Percentiles rank a stretch among this genome's conserved stretches.
Conservation (phyloP, 2,113 vertebrate species). For the Urocitellus parryii region DNA sequence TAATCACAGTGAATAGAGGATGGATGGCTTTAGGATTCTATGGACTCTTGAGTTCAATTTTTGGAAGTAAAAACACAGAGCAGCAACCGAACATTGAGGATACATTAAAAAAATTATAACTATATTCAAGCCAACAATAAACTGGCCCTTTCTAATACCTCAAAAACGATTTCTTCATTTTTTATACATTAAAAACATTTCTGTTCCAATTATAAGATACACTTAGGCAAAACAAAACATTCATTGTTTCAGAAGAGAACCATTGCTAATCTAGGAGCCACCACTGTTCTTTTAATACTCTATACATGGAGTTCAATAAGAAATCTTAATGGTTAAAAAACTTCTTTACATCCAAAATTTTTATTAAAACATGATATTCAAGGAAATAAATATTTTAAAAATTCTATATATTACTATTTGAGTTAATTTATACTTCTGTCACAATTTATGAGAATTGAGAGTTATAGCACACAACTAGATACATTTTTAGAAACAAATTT, state of each 20-base stretch:
- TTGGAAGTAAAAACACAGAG: conserved; percentile 15
- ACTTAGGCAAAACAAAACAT: conserved; percentile 20
- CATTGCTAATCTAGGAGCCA: not conserved
- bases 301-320: not conserved
- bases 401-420: not conserved
- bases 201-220: conserved; percentile 17
- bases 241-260: not conserved
- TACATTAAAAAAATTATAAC: not conserved
- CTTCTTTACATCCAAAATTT: not conserved
- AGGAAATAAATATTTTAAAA: conserved; percentile 31
- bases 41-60: not conserved
- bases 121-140: not conserved
- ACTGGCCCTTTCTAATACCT: not conserved
- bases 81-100: not conserved
- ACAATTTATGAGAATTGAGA: conserved; percentile 45
- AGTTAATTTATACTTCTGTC: not conserved
- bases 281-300: not conserved
- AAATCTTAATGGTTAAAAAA: not conserved
- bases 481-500: conserved; percentile 39
- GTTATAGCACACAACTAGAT: not conserved
- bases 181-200: not conserved
- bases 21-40: not conserved
- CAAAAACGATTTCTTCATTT: conserved; percentile 19
- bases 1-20: not conserved
- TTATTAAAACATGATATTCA: not conserved